Percentiles rank a stretch among this genome's conserved stretches.
Conservation (phyloP, 2,797 vertebrate genomes). For the Brachymystax lenok region DNA sequence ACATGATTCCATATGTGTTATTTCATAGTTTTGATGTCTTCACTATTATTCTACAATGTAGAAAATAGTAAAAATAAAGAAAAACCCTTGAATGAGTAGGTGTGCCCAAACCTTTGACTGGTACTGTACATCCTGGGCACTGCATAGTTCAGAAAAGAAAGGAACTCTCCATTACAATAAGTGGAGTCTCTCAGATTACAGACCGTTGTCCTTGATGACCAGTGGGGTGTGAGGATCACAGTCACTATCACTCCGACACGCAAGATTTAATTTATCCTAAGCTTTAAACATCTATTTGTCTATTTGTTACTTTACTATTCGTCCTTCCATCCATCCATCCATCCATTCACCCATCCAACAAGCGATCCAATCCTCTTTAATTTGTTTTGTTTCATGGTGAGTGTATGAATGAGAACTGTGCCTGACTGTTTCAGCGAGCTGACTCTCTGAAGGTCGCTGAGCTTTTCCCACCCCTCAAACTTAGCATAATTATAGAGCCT, state of each 20-base stretch:
- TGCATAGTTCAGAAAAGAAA: background rate
- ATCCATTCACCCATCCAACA: conserved; percentile 58
- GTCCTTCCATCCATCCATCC: conserved; percentile 40
- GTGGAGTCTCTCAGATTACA: conserved; percentile 30
- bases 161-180: conserved; percentile 7
- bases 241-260: conserved; percentile 37
- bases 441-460: conserved; percentile 60
- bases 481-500: conserved; percentile 68
- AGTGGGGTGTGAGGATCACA: conserved; percentile 51
- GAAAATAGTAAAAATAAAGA: too few species aligned
- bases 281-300: conserved; percentile 65
- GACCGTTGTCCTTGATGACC: conserved; percentile 54
- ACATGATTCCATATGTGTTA: too few species aligned
- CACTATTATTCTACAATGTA: too few species aligned
- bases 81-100: too few species aligned
- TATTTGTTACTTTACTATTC: conserved; percentile 58
- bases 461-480: conserved; percentile 60
- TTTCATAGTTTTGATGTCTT: too few species aligned
- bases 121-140: background rate
- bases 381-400: conserved; percentile 39
- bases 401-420: conserved; percentile 3
- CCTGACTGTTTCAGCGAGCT: conserved; percentile 56
- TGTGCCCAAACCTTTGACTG: too few species aligned
- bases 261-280: conserved; percentile 32
- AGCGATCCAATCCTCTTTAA: conserved; percentile 60